These are phyloP conservation scores for Neostethus bicornis DNA, from an alignment of 2,797 vertebrate genomes.

Conservation along the genomic window DNA sequence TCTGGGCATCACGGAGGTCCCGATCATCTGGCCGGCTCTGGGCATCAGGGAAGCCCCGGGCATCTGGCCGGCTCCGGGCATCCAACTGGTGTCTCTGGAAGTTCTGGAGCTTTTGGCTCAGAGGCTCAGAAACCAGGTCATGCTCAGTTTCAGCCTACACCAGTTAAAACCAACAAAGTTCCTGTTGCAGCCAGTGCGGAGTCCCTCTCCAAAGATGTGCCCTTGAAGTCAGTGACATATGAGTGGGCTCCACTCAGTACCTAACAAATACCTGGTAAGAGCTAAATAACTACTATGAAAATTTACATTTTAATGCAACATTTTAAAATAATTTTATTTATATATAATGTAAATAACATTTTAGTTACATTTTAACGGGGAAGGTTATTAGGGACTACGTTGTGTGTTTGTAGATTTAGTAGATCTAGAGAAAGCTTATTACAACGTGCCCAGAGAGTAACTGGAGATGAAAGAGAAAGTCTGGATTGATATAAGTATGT, in stretches of 20 bases:
- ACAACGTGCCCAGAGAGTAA: too few species aligned
- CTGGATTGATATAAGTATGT: too few species aligned
- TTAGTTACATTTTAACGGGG: too few species aligned
- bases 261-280: slow-evolving; percentile 90
- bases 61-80: slow-evolving; percentile 5
- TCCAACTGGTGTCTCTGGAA: slow-evolving; percentile 11
- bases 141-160: slow-evolving; percentile 2
- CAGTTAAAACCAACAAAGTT: slow-evolving; percentile 38
- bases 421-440: too few species aligned
- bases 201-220: slow-evolving; percentile 84
- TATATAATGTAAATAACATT: too few species aligned
- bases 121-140: background rate
- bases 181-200: slow-evolving; percentile 74
- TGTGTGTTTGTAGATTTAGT: too few species aligned
- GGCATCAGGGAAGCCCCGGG: slow-evolving; percentile 4
- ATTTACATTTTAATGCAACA: too few species aligned
- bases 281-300: background rate
- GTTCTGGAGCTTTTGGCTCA: background rate
- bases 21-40: background rate
- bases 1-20: slow-evolving; percentile 9
- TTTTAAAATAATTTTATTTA: too few species aligned
- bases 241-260: slow-evolving; percentile 96
- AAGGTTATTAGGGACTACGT: too few species aligned
- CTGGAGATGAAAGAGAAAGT: too few species aligned
- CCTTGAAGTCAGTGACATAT: slow-evolving; percentile 89